Conservation (phyloP, 2,888 invertebrate species). For the Vesta saturnalis region DNA sequence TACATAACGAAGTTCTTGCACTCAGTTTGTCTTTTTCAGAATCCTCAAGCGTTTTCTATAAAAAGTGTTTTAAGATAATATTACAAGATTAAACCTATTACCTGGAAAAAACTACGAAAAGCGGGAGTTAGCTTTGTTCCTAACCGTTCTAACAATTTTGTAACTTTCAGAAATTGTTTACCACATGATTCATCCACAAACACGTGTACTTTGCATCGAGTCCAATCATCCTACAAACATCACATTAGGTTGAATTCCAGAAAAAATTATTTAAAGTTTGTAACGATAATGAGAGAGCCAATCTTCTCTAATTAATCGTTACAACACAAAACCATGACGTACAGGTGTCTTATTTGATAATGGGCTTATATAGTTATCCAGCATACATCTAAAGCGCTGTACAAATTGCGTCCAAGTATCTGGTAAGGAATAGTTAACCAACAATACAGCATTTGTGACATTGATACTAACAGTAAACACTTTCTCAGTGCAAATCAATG, state of each 20-base stretch:
- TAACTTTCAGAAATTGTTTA: slow-evolving; percentile 69
- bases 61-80: slow-evolving; percentile 35
- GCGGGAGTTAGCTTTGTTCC: slow-evolving; percentile 56
- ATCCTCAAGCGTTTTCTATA: slow-evolving; percentile 48
- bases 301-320: too few species aligned
- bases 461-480: slow-evolving; percentile 68
- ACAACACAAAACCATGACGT: slow-evolving; percentile 39
- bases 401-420: slow-evolving; percentile 73
- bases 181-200: slow-evolving; percentile 69
- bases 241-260: neutral
- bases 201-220: slow-evolving; percentile 62
- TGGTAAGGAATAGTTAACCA: slow-evolving; percentile 80
- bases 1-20: slow-evolving; percentile 66
- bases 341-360: slow-evolving; percentile 47
- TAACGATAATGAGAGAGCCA: too few species aligned
- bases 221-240: slow-evolving; percentile 18
- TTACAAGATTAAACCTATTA: slow-evolving; percentile 37
- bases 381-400: slow-evolving; percentile 73
- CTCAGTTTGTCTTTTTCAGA: slow-evolving; percentile 63
- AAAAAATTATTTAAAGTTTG: too few species aligned
- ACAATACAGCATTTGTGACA: slow-evolving; percentile 71
- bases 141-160: slow-evolving; percentile 67
- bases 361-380: slow-evolving; percentile 67
- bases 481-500: slow-evolving; percentile 76
- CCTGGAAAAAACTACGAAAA: slow-evolving; percentile 53